Conservation (phyloP, 2,888 invertebrate genomes). For the Patella ulyssiponensis region DNA sequence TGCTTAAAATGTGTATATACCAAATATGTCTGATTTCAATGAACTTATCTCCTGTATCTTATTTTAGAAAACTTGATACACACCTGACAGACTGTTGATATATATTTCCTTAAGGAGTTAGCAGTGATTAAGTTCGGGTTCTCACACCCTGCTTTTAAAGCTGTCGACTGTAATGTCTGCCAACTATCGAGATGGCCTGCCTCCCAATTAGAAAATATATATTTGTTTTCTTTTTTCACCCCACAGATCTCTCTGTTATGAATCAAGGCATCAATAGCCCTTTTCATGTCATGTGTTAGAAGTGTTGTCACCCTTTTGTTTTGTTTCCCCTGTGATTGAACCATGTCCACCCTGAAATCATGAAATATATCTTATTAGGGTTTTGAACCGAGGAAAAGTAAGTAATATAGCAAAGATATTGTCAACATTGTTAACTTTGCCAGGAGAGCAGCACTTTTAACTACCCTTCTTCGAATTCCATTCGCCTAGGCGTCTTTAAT, state of each 20-base stretch:
- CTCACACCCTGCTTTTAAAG: conserved; percentile 16
- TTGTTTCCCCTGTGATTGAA: conserved; percentile 22
- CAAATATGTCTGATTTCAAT: no score
- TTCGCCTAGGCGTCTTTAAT: no score
- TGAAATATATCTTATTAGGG: no score
- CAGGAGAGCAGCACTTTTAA: no score
- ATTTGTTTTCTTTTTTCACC: conserved; percentile 12
- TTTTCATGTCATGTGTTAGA: conserved; percentile 13
- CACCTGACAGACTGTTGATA: conserved; percentile 21
- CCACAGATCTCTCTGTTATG: neutral
- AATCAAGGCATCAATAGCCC: conserved; percentile 14
- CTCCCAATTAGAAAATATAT: conserved; percentile 17
- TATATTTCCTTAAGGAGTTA: conserved; percentile 16
- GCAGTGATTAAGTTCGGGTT: conserved; percentile 14
- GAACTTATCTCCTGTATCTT: no score
- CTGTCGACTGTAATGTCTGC: conserved; percentile 9
- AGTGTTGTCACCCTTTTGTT: conserved; percentile 18
- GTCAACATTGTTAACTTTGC: no score
- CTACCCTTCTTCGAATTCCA: no score
- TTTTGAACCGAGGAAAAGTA: no score
- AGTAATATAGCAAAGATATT: no score
- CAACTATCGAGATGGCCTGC: conserved; percentile 8
- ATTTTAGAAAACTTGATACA: neutral
- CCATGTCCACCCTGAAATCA: conserved; percentile 19
- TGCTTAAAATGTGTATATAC: no score